These are phyloP conservation scores for Melinaea menophilus DNA, from an alignment of 2,888 invertebrate genomes.

Conservation along the genomic window DNA sequence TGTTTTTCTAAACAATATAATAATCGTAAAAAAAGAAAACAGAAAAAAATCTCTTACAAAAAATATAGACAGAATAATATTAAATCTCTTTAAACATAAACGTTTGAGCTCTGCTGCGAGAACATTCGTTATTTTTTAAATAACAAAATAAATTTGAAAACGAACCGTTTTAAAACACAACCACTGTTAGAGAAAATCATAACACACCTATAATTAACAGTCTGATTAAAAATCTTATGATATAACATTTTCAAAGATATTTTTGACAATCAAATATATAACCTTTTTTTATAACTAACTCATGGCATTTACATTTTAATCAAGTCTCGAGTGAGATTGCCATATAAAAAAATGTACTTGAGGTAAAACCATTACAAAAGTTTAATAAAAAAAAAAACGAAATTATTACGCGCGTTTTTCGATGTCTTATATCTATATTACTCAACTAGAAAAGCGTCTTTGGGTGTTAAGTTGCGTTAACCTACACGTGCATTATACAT, in stretches of 20 bases:
- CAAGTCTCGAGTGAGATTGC: too few relatives aligned
- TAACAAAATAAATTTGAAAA: too few relatives aligned
- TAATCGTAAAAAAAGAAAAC: not conserved
- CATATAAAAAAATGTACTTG: too few relatives aligned
- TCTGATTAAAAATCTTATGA: too few relatives aligned
- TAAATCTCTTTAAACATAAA: constrained; percentile 2
- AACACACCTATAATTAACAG: too few relatives aligned
- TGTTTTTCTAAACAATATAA: not conserved
- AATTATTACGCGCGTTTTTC: constrained; percentile 7
- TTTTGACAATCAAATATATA: too few relatives aligned
- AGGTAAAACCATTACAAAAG: not conserved
- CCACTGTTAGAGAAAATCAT: too few relatives aligned
- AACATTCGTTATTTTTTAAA: too few relatives aligned
- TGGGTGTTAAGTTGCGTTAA: constrained; percentile 40
- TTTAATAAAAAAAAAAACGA: not conserved
- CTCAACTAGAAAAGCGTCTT: constrained; percentile 49
- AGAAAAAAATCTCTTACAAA: not conserved
- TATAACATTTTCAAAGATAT: too few relatives aligned
- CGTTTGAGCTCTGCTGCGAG: not conserved
- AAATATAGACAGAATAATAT: not conserved
- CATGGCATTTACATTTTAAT: too few relatives aligned
- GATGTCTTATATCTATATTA: constrained; percentile 19
- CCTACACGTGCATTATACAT: constrained; percentile 34
- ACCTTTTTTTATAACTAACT: too few relatives aligned
- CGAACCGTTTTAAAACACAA: too few relatives aligned